Evolutionary conservation across 2,113 vertebrate species (phyloP).

Genomic region (Clarias magur): DNA sequence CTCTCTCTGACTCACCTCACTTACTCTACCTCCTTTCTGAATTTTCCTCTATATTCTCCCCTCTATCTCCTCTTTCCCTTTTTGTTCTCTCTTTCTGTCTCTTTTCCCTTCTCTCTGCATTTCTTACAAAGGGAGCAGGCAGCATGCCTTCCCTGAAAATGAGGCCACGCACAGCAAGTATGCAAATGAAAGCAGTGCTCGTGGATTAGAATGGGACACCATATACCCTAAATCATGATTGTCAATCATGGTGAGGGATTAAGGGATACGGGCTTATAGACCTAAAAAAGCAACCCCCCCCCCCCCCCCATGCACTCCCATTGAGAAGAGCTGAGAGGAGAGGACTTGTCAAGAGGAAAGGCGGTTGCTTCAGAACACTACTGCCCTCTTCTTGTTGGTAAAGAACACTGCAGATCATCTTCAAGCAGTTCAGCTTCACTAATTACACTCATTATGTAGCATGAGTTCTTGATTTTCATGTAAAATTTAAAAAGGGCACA

Average conservation of each 20-base stretch:
- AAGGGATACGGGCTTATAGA: constrained; percentile 99
- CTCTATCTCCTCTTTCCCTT: constrained; percentile 61
- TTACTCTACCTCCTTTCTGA: constrained; percentile 45
- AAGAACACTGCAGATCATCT: constrained; percentile 55
- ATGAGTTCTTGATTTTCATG: not conserved
- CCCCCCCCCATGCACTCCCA: constrained; percentile 84
- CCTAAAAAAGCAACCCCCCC: constrained; percentile 93
- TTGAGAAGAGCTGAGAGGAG: constrained; percentile 75
- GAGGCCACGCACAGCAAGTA: constrained; percentile 95
- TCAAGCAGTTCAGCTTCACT: constrained; percentile 45
- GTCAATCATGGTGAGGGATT: constrained; percentile 99
- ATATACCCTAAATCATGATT: constrained; percentile 99
- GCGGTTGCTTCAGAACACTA: constrained; percentile 86
- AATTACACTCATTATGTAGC: not conserved
- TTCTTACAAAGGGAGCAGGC: constrained; percentile 78
- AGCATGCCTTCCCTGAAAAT: constrained; percentile 76
- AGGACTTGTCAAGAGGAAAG: constrained; percentile 75
- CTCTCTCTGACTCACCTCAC: constrained; percentile 38
- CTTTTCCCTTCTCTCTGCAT: constrained; percentile 70
- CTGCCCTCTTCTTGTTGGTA: constrained; percentile 83
- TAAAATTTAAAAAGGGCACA: not conserved
- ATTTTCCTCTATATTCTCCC: constrained; percentile 63
- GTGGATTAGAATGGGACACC: constrained; percentile 98
- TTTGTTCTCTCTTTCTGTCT: constrained; percentile 49
- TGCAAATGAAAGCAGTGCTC: constrained; percentile 99